Percentiles rank a stretch among this genome's conserved stretches.
These are phyloP conservation scores for Crocallis elinguaria DNA, from an alignment of 2,888 invertebrate genomes.

Conservation along the genomic window DNA sequence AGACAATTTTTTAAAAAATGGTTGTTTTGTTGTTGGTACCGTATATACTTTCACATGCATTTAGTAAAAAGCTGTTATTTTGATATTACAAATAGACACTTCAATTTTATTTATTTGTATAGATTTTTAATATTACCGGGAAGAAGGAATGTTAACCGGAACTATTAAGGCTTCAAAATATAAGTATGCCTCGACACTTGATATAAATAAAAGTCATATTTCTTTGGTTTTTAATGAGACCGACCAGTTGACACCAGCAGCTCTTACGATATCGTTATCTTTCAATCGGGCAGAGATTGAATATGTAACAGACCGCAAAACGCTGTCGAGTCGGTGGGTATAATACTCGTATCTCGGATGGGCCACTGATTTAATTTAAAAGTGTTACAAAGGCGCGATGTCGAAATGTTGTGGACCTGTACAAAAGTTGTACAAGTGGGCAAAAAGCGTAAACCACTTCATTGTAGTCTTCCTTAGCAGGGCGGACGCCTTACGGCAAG, in stretches of 20 bases:
- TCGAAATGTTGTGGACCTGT: slow-evolving; percentile 9
- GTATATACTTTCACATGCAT: too few relatives aligned
- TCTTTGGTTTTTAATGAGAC: neutral
- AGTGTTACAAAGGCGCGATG: slow-evolving; percentile 10
- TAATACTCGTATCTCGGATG: neutral
- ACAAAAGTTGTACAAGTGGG: slow-evolving; percentile 4
- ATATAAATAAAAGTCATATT: slow-evolving; percentile 1
- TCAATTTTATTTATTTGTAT: too few relatives aligned
- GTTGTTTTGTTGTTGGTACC: too few relatives aligned
- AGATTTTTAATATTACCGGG: neutral
- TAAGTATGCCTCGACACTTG: neutral
- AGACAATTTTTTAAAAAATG: too few relatives aligned
- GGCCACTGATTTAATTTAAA: slow-evolving; percentile 13
- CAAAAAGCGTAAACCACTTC: slow-evolving; percentile 33
- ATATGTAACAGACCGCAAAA: slow-evolving; percentile 18
- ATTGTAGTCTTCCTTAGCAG: slow-evolving; percentile 23
- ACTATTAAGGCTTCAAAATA: neutral
- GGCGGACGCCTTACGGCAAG: slow-evolving; percentile 38
- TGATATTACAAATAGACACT: too few relatives aligned
- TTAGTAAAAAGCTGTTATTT: too few relatives aligned
- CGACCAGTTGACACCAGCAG: slow-evolving; percentile 25
- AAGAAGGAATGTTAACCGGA: neutral
- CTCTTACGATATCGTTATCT: slow-evolving; percentile 34
- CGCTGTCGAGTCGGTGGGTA: slow-evolving; percentile 2
- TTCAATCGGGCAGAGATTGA: slow-evolving; percentile 27